Percentiles rank a stretch among this genome's conserved stretches.
phyloP scores from a whole-genome alignment of 2,797 vertebrate species.

The Avahi laniger region DNA sequence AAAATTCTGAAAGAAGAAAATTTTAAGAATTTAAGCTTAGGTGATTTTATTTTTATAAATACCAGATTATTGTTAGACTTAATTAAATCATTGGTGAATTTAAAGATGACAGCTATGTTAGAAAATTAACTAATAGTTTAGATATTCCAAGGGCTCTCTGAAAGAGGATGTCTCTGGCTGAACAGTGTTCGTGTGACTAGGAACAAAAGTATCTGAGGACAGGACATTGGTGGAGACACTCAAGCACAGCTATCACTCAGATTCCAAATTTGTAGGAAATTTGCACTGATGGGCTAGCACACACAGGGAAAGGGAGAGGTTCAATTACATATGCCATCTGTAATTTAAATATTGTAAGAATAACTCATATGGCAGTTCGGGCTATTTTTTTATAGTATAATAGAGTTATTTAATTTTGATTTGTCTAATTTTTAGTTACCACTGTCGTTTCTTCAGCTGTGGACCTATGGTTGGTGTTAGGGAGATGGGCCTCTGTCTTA shows the following conservation, averaged over 20 bases:
- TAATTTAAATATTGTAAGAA: slow-evolving; percentile 41
- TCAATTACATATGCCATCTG: not conserved
- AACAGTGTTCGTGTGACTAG: slow-evolving; percentile 45
- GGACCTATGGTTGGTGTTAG: slow-evolving; percentile 78
- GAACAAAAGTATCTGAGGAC: slow-evolving; percentile 44
- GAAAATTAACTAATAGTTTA: not conserved
- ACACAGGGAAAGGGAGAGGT: not conserved
- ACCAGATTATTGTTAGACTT: not conserved
- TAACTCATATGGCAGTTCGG: slow-evolving; percentile 71
- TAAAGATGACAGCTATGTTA: not conserved
- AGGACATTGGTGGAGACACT: not conserved
- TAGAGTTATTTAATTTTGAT: slow-evolving; percentile 86
- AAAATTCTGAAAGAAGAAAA: slow-evolving; percentile 27
- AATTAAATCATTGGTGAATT: slow-evolving; percentile 70
- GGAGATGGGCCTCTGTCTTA: slow-evolving; percentile 80
- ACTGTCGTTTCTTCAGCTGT: slow-evolving; percentile 77
- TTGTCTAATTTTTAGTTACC: slow-evolving; percentile 75
- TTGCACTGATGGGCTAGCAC: not conserved
- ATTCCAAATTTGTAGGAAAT: not conserved
- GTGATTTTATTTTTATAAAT: slow-evolving; percentile 69
- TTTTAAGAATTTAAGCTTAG: slow-evolving; percentile 18
- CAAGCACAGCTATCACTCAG: not conserved
- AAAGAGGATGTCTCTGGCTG: not conserved
- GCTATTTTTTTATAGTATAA: slow-evolving; percentile 79
- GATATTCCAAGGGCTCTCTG: not conserved